phyloP scores from a whole-genome alignment of 1,140 invertebrate genomes.

The Aphelenchoides avenae region DNA sequence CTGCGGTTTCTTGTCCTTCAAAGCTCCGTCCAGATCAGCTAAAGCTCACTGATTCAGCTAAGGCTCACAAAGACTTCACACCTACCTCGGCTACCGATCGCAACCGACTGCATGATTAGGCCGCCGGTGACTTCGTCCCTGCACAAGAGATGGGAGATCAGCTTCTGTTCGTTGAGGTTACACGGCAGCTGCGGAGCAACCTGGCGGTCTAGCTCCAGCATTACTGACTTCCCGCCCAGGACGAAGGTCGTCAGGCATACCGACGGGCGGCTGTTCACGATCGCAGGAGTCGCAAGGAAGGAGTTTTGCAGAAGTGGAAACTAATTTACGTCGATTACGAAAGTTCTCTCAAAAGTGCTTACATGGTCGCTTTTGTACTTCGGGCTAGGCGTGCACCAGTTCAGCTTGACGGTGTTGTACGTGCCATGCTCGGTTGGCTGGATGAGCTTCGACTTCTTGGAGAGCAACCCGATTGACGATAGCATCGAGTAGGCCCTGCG shows the following conservation, averaged over 20 bases:
- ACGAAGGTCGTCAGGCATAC: conserved; percentile 42
- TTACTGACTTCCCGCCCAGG: conserved; percentile 37
- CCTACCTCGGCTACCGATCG: conserved; percentile 16
- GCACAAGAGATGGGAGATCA: conserved; percentile 35
- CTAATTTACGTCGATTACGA: too few relatives aligned
- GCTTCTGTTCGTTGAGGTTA: conserved; percentile 40
- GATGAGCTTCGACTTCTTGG: conserved; percentile 12
- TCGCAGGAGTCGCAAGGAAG: conserved; percentile 36
- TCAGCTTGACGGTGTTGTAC: conserved; percentile 25
- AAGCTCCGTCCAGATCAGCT: conserved; percentile 4
- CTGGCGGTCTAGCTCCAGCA: conserved; percentile 37
- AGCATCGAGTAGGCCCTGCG: conserved; percentile 28
- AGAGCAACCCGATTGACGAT: conserved; percentile 16
- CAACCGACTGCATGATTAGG: conserved; percentile 24
- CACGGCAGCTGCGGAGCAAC: conserved; percentile 9
- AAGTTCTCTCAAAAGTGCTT: neutral
- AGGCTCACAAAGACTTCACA: conserved; percentile 7
- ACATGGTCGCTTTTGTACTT: conserved; percentile 42
- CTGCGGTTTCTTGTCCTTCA: conserved; percentile 9
- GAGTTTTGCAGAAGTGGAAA: conserved; percentile 34
- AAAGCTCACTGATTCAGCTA: conserved; percentile 7
- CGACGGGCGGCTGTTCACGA: conserved; percentile 44
- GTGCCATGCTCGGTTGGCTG: conserved; percentile 1
- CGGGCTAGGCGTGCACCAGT: conserved; percentile 39
- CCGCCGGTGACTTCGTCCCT: conserved; percentile 22